Evolutionary conservation across 1,140 invertebrate species (phyloP), one percentile per base, ranked within the genome.

Genomic region (Neodiprion fabricii): DNA sequence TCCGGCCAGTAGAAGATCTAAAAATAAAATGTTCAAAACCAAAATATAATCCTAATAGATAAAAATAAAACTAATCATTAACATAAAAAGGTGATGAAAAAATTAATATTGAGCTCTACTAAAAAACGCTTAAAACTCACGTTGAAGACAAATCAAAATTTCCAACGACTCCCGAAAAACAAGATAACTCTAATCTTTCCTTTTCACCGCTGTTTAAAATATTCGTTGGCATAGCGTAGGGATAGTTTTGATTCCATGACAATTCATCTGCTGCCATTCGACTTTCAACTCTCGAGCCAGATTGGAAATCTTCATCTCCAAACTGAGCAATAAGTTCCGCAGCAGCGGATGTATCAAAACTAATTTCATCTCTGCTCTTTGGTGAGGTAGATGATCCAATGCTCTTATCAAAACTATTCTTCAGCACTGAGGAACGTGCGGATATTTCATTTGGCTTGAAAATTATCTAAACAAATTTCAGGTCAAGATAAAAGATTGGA

Each of bases 91-190:
- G 11, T 40, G 5, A 40, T 40, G 28, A 40, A 40, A 40, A 40
- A 40, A 40, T 40, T 2, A 40, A 40, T 40, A 40, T 40, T 5
- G 1, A 40, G 28, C 28, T 40, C 28, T 40, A 40, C 28, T 40
- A 40, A 40, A 40, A 40, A 3, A 5, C 28, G 28, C 28, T 61
- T 61, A 14, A 17, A 14, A 76, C 81, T 74, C 73, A 85, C 80
- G 85, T 81, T 11, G 85, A 9, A 67, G 84, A 77, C 69, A 86
- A 75, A 77, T 87, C 80, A 48, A 79, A 28, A 40, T 85, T 81
- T n/a, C 84, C 86, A 8, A 86, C 81, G 21, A 86, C 79, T 72
- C 86, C 86, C 69, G 86, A 87, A 65, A 87, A 84, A 67, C 83
- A 83, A 5, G 82, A 82, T 7, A 85, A 76, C 49, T 85, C 78